Evolutionary conservation across 2,888 invertebrate species (phyloP).

Genomic region (Pheosia tremula): DNA sequence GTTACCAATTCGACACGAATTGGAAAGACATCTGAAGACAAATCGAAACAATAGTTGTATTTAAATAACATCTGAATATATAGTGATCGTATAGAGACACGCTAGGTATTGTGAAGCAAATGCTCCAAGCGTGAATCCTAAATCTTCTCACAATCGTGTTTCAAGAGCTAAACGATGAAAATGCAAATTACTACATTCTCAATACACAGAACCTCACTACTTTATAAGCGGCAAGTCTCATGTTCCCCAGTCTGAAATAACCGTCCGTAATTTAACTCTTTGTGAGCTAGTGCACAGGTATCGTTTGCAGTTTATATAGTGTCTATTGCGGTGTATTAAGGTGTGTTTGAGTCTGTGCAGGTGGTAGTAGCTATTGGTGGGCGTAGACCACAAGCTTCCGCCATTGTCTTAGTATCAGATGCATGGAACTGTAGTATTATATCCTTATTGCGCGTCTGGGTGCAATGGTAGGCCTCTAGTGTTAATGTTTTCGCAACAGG

Average conservation of each 20-base stretch:
- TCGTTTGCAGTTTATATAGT: conserved; percentile 12
- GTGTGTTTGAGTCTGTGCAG: conserved; percentile 27
- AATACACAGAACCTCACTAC: conserved; percentile 11
- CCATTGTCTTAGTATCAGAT: conserved; percentile 50
- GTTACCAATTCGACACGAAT: not conserved
- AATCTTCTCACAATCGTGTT: not conserved
- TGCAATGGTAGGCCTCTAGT: conserved; percentile 23
- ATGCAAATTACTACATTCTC: not conserved
- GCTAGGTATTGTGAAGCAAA: too few species aligned
- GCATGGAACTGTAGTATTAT: conserved; percentile 42
- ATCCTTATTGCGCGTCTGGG: conserved; percentile 33
- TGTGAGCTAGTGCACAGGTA: conserved; percentile 3
- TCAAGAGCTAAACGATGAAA: not conserved
- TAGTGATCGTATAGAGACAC: too few species aligned
- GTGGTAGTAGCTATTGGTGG: conserved; percentile 16
- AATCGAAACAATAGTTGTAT: not conserved
- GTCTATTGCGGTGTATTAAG: conserved; percentile 38
- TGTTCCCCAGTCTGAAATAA: conserved; percentile 53
- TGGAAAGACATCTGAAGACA: not conserved
- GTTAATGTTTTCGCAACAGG: conserved; percentile 30
- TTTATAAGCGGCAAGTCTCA: conserved; percentile 38
- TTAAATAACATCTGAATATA: not conserved
- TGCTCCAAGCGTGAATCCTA: not conserved
- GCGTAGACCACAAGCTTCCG: conserved; percentile 62
- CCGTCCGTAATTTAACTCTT: conserved; percentile 54